phyloP scores from a whole-genome alignment of 2,888 invertebrate species.

The Julus scandinavius region DNA sequence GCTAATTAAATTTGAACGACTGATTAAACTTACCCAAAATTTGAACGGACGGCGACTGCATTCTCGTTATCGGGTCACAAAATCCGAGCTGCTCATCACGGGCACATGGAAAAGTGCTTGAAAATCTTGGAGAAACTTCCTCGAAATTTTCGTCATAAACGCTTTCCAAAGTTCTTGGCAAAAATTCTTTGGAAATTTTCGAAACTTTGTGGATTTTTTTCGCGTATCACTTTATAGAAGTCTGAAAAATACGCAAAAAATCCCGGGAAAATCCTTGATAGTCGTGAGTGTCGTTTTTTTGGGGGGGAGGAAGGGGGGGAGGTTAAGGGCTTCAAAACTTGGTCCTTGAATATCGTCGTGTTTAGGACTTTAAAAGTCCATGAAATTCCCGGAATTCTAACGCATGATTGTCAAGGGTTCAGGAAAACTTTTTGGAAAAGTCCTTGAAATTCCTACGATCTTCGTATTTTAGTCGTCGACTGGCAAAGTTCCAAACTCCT shows the following conservation, averaged over 20 bases:
- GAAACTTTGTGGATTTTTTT: too few species aligned
- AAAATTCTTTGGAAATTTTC: too few species aligned
- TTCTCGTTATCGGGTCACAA: not conserved
- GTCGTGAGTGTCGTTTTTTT: too few species aligned
- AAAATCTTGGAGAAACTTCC: not conserved
- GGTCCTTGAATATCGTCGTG: not conserved
- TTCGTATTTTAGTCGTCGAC: too few species aligned
- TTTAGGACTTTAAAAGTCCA: not conserved
- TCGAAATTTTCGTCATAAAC: not conserved
- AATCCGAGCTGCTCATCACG: not conserved
- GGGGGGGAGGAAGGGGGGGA: too few species aligned
- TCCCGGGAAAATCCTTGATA: too few species aligned
- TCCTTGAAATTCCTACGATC: not conserved
- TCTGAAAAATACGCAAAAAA: too few species aligned
- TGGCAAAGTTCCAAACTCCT: too few species aligned
- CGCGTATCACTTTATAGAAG: too few species aligned
- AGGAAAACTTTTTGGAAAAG: not conserved
- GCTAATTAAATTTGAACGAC: not conserved
- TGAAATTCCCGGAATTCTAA: too few species aligned
- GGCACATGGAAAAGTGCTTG: not conserved
- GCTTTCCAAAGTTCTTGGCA: not conserved
- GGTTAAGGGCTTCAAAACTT: too few species aligned
- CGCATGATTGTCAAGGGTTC: too few species aligned
- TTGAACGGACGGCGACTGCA: slow-evolving; percentile 37
- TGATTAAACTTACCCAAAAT: not conserved